Evolutionary conservation across 1,140 invertebrate species (phyloP).

Genomic region (Aphis gossypii): DNA sequence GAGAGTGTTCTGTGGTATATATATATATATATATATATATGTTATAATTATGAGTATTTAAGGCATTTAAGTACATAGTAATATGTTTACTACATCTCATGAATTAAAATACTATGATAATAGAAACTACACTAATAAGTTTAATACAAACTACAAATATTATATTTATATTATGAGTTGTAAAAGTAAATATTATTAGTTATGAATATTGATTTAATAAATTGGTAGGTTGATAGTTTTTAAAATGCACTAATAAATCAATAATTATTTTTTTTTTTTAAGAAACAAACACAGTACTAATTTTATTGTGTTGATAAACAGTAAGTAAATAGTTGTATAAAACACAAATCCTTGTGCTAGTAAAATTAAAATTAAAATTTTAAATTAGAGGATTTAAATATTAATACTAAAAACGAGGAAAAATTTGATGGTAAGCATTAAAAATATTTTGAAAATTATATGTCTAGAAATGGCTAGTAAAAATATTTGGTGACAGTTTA

Average conservation of each 20-base stretch:
- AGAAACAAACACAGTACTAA: background rate
- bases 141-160: background rate
- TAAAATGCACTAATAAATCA: background rate
- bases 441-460: background rate
- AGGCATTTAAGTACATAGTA: background rate
- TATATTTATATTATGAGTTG: background rate
- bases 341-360: background rate
- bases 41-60: background rate
- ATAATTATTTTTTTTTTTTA: no score
- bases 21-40: background rate
- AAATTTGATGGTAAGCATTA: background rate
- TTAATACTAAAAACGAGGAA: background rate
- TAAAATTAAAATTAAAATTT: background rate
- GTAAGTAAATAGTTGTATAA: background rate
- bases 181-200: background rate
- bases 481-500: background rate
- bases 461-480: background rate
- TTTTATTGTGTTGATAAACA: background rate
- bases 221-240: background rate
- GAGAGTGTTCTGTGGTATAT: background rate
- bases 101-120: background rate
- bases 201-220: background rate
- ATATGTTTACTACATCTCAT: background rate
- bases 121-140: background rate
- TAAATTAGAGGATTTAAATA: background rate